Evolutionary conservation across 37 sponge, comb jelly and placozoan genomes (phyloP).

Genomic region (Diacarnus erythraeanus): DNA sequence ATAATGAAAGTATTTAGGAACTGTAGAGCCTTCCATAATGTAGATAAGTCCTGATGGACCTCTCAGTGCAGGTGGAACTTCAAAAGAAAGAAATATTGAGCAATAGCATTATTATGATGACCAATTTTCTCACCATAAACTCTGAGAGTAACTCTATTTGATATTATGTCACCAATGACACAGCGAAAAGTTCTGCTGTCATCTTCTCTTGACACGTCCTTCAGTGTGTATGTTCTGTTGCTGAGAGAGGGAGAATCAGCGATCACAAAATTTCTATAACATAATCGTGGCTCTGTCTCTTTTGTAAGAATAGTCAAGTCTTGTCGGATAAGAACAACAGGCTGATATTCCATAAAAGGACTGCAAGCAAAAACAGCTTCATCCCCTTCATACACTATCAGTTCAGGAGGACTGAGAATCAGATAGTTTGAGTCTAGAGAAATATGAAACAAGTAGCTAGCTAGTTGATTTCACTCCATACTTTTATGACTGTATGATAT

Average conservation of each 20-base stretch:
- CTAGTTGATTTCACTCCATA: no score
- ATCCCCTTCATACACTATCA: constrained; percentile 8
- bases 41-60: background rate
- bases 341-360: background rate
- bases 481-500: no score
- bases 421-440: background rate
- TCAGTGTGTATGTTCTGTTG: constrained; percentile 1
- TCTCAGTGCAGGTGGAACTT: constrained; percentile 5
- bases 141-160: background rate
- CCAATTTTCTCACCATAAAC: constrained; percentile 7
- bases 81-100: no score
- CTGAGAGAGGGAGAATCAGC: background rate
- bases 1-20: background rate
- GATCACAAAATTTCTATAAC: background rate
- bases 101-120: background rate
- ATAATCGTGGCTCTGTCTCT: background rate
- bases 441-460: background rate
- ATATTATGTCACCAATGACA: background rate
- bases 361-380: background rate
- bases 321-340: background rate
- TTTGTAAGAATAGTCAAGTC: background rate
- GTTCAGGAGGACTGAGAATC: constrained; percentile 2
- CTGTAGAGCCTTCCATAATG: background rate
- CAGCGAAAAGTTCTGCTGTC: constrained; percentile 2
- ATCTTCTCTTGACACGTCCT: background rate